These are phyloP conservation scores for Xiphydria camelus DNA, from an alignment of 2,888 invertebrate species.

Conservation along the genomic window DNA sequence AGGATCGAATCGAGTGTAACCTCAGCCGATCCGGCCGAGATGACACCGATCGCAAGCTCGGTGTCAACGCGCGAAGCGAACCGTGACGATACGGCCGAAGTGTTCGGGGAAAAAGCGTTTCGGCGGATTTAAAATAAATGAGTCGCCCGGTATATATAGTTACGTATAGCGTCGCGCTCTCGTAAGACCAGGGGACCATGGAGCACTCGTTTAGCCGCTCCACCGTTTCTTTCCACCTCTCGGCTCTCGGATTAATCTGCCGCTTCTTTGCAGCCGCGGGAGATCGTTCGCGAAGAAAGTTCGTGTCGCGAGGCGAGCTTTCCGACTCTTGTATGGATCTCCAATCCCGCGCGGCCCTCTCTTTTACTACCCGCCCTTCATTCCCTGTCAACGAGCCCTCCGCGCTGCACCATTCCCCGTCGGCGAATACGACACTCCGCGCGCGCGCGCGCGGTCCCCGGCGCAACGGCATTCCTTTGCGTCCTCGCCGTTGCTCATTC, in stretches of 20 bases:
- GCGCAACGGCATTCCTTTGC: constrained; percentile 32
- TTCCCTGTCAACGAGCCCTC: constrained; percentile 26
- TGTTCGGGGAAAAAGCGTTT: constrained; percentile 3
- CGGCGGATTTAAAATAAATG: constrained; percentile 11
- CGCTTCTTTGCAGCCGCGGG: constrained; percentile 20
- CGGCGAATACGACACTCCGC: constrained; percentile 30
- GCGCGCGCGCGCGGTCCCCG: background rate
- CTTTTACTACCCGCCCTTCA: constrained; percentile 22
- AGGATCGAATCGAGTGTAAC: too few relatives aligned
- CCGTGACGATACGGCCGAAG: background rate
- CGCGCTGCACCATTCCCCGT: too few relatives aligned
- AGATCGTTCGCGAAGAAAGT: background rate
- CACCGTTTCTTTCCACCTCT: constrained; percentile 20
- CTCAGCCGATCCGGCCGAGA: background rate
- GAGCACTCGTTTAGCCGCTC: constrained; percentile 24
- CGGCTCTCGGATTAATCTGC: constrained; percentile 32
- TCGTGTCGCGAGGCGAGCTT: background rate
- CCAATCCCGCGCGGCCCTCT: constrained; percentile 7
- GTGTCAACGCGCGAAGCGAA: constrained; percentile 5
- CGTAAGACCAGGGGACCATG: constrained; percentile 6
- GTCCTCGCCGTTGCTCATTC: constrained; percentile 19
- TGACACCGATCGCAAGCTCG: constrained; percentile 8
- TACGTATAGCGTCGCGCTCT: background rate
- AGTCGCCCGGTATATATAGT: constrained; percentile 1
- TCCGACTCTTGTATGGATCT: background rate